These are phyloP conservation scores for Istiophorus platypterus DNA, from an alignment of 2,113 vertebrate species.

Conservation along the genomic window DNA sequence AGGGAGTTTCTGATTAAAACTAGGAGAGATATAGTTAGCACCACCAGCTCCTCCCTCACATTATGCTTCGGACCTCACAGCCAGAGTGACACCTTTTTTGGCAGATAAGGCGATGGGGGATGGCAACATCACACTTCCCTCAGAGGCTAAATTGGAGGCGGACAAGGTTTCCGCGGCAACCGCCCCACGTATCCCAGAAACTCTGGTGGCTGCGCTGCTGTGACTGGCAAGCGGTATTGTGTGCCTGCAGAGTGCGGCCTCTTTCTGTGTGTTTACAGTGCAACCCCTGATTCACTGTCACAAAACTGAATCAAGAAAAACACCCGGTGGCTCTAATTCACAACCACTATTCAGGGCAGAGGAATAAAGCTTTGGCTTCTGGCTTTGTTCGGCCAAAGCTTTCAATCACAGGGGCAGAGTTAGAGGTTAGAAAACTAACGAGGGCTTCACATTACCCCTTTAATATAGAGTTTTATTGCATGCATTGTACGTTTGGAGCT, in stretches of 20 bases:
- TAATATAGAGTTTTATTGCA: background rate
- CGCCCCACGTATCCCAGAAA: conserved; percentile 55
- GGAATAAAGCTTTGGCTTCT: conserved; percentile 33
- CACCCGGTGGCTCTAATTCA: conserved; percentile 16
- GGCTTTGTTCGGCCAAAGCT: conserved; percentile 14
- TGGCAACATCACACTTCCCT: conserved; percentile 25
- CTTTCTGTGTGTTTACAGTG: conserved; percentile 46
- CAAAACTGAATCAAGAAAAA: conserved; percentile 28
- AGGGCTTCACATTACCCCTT: background rate
- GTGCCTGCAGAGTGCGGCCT: conserved; percentile 18
- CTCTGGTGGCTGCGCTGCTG: conserved; percentile 14
- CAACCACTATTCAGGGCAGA: conserved; percentile 23
- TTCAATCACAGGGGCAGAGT: conserved; percentile 37
- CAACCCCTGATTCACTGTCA: conserved; percentile 45
- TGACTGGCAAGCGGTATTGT: conserved; percentile 64
- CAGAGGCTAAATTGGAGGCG: conserved; percentile 39
- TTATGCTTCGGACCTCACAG: conserved; percentile 4
- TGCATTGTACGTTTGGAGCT: background rate
- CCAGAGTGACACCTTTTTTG: conserved; percentile 18
- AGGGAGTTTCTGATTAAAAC: conserved; percentile 3
- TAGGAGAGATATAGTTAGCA: background rate
- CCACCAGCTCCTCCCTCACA: background rate
- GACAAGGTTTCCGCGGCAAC: conserved; percentile 58
- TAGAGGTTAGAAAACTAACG: background rate
- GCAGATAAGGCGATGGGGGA: background rate